Evolutionary conservation across 2,797 vertebrate genomes (phyloP).

Genomic region (Anniella stebbinsi): DNA sequence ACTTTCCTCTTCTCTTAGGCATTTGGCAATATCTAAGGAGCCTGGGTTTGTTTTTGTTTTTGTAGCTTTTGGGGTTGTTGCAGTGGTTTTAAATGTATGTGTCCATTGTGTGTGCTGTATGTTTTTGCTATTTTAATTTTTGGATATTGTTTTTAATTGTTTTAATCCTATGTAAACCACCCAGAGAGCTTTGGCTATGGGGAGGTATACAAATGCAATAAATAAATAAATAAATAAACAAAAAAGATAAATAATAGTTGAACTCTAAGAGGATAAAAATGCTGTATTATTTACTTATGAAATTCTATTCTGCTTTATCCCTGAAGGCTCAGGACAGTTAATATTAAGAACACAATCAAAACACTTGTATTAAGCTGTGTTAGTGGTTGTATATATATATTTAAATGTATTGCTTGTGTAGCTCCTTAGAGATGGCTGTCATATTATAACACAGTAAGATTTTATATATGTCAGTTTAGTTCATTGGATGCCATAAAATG

Average conservation of each 20-base stretch:
- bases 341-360: constrained; percentile 17
- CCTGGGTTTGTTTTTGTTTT: too few relatives aligned
- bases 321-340: constrained; percentile 42
- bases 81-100: too few relatives aligned
- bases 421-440: neutral
- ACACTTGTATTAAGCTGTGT: neutral
- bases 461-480: neutral
- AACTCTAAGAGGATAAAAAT: constrained; percentile 61
- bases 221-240: too few relatives aligned
- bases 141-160: too few relatives aligned
- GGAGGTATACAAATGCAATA: too few relatives aligned
- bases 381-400: neutral
- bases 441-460: constrained; percentile 9
- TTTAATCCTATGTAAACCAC: too few relatives aligned
- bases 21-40: too few relatives aligned
- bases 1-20: too few relatives aligned
- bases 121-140: too few relatives aligned
- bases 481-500: constrained; percentile 3
- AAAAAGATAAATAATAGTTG: constrained; percentile 62
- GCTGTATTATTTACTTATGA: constrained; percentile 40
- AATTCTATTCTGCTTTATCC: constrained; percentile 43
- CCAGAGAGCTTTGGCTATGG: too few relatives aligned
- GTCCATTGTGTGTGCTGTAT: too few relatives aligned
- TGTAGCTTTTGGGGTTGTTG: too few relatives aligned
- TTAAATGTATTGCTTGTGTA: neutral